Conservation (phyloP, 2,113 vertebrate genomes). For the Rhodinocichla rosea region DNA sequence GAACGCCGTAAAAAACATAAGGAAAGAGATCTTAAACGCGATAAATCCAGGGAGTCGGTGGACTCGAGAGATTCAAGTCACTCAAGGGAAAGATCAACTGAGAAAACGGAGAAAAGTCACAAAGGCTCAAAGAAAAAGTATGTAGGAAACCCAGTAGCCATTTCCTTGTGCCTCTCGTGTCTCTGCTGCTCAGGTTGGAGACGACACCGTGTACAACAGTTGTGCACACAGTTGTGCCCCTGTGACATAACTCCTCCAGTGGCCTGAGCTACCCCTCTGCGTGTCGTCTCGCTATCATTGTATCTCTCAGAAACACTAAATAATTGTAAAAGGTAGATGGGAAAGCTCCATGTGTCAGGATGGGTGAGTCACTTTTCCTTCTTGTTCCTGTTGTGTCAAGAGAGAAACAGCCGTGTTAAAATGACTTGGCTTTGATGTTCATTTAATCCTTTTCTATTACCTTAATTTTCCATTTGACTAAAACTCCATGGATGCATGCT, state of each 20-base stretch:
- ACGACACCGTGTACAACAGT: not conserved
- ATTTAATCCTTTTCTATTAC: not conserved
- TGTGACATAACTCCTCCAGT: not conserved
- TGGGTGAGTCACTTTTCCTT: conserved; percentile 40
- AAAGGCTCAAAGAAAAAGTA: conserved; percentile 89
- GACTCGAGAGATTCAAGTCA: conserved; percentile 84
- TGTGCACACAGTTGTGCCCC: not conserved
- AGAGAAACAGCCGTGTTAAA: not conserved
- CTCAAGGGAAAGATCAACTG: conserved; percentile 82
- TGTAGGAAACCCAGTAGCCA: conserved; percentile 46
- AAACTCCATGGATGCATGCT: not conserved
- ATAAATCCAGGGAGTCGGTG: conserved; percentile 79
- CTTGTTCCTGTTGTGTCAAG: not conserved
- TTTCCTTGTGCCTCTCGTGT: not conserved
- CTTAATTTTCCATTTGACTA: not conserved
- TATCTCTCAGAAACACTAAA: not conserved
- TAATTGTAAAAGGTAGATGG: conserved; percentile 25
- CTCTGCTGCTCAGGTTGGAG: conserved; percentile 11
- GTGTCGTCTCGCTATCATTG: not conserved
- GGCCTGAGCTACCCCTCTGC: not conserved
- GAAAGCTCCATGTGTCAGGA: not conserved
- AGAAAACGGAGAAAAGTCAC: conserved; percentile 85
- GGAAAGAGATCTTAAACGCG: conserved; percentile 84
- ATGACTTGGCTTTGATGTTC: not conserved
- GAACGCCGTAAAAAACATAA: conserved; percentile 95